Evolutionary conservation across 2,113 vertebrate species (phyloP), one percentile per base, ranked within the genome.

Genomic region (Glaucomys volans): DNA sequence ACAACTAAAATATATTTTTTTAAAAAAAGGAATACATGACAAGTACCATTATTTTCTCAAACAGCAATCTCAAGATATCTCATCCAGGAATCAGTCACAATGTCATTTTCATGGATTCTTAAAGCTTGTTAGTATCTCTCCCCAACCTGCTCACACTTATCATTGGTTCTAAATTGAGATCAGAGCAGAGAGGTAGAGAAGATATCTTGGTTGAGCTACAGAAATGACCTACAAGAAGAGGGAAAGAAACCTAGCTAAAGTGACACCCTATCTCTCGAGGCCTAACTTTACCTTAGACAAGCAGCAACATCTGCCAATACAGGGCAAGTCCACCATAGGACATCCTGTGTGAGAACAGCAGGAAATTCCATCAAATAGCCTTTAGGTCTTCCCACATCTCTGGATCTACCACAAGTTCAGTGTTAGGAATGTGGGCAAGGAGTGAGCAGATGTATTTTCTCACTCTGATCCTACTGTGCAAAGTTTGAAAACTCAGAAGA

Each of bases 1-100:
- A 47, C 44, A 9, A 47, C 44, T 47, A 47, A 47, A 47, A 47
- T 47, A 47, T 47, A n/a, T n/a, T n/a, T n/a, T n/a, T 47, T 47
- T 47, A 6, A 7, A 54, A 20, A 54, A 54, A 54, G 17, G 17
- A 54, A 54, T 54, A 6, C 18, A 91, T 96, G 97, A 98, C 97
- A 98, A 97, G 96, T 77, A 94, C 90, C 92, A 92, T 97, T 98
- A 97, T 96, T 98, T 97, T 98, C 95, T 97, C 83, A 94, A 96
- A 95, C 69, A 95, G 95, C 95, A 88, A 95, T 93, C 93, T 91
- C 94, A 87, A 50, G 67, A 40, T 94, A 96, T 97, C 80, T 98
- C 92, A 98, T 95, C 88, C 96, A 93, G 97, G 91, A 97, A 98
- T 95, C 86, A 88, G 52, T 94, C 96, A 89, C 87, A 92, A 96